phyloP scores from a whole-genome alignment of 1,140 invertebrate species.

The Saxidomus purpurata region DNA sequence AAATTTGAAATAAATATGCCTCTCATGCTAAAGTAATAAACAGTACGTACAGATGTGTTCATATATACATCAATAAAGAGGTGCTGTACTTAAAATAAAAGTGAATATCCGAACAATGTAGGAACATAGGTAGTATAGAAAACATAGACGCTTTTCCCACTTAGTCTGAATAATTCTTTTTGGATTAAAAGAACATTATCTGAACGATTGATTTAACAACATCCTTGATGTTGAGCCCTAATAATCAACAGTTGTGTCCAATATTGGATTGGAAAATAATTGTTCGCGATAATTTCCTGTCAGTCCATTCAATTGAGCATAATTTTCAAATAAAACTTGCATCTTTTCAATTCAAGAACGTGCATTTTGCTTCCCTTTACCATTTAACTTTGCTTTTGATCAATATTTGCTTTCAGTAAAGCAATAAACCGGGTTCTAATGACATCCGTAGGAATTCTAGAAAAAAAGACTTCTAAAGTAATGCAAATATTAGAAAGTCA shows the following conservation, averaged over 20 bases:
- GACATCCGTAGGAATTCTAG: slow-evolving; percentile 60
- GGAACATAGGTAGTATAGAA: no score
- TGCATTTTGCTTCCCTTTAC: slow-evolving; percentile 46
- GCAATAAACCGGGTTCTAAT: slow-evolving; percentile 64
- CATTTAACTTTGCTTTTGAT: slow-evolving; percentile 59
- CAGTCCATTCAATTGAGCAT: slow-evolving; percentile 43
- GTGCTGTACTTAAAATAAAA: no score
- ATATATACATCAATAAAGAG: no score
- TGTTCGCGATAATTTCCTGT: slow-evolving; percentile 67
- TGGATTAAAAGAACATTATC: neutral
- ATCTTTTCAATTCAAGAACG: slow-evolving; percentile 49
- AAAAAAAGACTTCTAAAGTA: slow-evolving; percentile 55
- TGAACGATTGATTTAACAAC: neutral
- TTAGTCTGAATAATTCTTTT: neutral
- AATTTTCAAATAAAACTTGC: slow-evolving; percentile 67
- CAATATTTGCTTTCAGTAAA: slow-evolving; percentile 61
- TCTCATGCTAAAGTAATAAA: no score
- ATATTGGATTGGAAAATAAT: slow-evolving; percentile 69
- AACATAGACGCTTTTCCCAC: no score
- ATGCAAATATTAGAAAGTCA: slow-evolving; percentile 69
- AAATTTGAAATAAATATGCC: no score
- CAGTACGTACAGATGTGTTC: no score
- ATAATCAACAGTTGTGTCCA: slow-evolving; percentile 44
- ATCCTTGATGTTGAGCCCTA: neutral
- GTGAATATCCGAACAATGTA: no score